Percentiles rank a stretch among this genome's conserved stretches.
phyloP scores from a whole-genome alignment of 2,113 vertebrate species.

The Polypterus senegalus region DNA sequence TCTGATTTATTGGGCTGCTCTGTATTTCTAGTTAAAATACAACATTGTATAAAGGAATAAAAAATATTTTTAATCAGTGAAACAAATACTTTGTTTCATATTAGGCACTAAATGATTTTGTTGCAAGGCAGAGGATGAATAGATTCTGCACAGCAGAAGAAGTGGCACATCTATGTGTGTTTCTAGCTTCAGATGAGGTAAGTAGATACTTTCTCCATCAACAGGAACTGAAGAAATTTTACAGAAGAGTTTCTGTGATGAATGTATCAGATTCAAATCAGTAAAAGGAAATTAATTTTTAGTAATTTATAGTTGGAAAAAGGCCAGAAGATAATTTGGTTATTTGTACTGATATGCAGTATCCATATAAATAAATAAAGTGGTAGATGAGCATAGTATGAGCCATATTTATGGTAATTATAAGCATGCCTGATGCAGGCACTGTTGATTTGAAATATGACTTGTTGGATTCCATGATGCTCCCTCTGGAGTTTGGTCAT shows the following conservation, averaged over 20 bases:
- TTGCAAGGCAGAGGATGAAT: conserved; percentile 78
- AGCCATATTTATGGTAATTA: too few species aligned
- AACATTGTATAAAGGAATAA: conserved; percentile 2
- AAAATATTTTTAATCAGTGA: neutral
- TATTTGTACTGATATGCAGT: neutral
- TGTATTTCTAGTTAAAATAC: neutral
- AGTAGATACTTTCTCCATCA: conserved; percentile 21
- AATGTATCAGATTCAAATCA: neutral
- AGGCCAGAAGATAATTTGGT: neutral
- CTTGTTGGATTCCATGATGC: too few species aligned
- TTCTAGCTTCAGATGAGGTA: conserved; percentile 90
- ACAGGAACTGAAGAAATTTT: neutral
- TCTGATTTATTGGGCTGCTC: neutral
- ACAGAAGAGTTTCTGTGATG: neutral
- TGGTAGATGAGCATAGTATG: too few species aligned
- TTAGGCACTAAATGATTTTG: conserved; percentile 74
- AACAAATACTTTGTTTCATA: neutral
- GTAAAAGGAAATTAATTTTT: neutral
- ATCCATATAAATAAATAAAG: neutral
- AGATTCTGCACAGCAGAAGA: conserved; percentile 82
- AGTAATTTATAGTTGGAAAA: neutral
- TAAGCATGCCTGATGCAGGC: too few species aligned
- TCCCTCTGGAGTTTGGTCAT: too few species aligned
- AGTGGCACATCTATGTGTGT: conserved; percentile 79
- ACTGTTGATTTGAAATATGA: too few species aligned